phyloP scores from a whole-genome alignment of 2,113 vertebrate genomes.

The Callionymus lyra region DNA sequence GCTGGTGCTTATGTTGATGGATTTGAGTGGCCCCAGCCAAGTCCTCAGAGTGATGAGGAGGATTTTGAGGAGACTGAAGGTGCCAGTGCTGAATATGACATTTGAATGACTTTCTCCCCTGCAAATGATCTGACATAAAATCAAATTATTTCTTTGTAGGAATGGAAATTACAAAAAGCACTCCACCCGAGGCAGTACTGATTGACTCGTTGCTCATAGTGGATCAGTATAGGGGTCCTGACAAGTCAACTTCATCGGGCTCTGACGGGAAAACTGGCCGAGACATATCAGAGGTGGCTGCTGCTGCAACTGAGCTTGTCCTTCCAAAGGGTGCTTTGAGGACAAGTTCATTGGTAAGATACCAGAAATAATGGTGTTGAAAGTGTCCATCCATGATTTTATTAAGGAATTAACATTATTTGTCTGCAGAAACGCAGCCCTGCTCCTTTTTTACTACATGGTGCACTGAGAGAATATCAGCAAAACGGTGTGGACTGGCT shows the following conservation, averaged over 20 bases:
- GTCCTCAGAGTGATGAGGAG: slow-evolving; percentile 72
- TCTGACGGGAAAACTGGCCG: slow-evolving; percentile 63
- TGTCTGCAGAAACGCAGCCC: slow-evolving; percentile 63
- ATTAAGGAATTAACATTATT: not conserved
- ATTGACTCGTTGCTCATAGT: slow-evolving; percentile 83
- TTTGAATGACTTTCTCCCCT: not conserved
- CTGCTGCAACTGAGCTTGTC: slow-evolving; percentile 77
- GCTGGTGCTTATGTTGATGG: slow-evolving; percentile 84
- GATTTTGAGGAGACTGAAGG: slow-evolving; percentile 77
- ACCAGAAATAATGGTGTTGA: not conserved
- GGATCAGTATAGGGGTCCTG: slow-evolving; percentile 73
- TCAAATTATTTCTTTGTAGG: not conserved
- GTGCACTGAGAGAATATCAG: slow-evolving; percentile 82
- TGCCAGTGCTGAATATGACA: slow-evolving; percentile 4
- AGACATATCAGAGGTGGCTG: slow-evolving; percentile 83
- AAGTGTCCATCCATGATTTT: not conserved
- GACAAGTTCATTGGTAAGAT: slow-evolving; percentile 73
- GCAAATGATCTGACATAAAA: too few relatives aligned
- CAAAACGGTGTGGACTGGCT: slow-evolving; percentile 87
- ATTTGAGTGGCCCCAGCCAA: slow-evolving; percentile 82
- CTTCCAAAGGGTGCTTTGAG: slow-evolving; percentile 83
- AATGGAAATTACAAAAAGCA: slow-evolving; percentile 46
- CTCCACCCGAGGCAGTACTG: slow-evolving; percentile 72
- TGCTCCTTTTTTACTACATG: slow-evolving; percentile 74
- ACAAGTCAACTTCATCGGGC: slow-evolving; percentile 58